Evolutionary conservation across 2,888 invertebrate species (phyloP), one percentile per base, ranked within the genome.

Genomic region (Sinelater perroti): DNA sequence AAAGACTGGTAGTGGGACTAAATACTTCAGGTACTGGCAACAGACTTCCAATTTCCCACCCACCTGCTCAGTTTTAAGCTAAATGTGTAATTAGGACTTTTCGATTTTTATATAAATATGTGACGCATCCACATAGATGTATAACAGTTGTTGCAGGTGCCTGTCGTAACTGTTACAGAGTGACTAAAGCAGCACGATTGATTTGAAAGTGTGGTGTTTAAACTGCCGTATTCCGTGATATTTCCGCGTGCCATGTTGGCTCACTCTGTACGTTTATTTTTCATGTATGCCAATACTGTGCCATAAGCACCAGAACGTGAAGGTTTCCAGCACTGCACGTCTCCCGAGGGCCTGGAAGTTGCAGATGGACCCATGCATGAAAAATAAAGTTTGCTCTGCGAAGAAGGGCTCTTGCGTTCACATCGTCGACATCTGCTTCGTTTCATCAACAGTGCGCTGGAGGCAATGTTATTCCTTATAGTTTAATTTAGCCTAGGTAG

Each of bases 1-100:
- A 57, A 56, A 57, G 57, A 57, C 57, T 57, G 57, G 57, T 51
- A 46, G 53, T 52, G 57, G 57, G 57, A 57, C 52, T 57, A 52
- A 51, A 52, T 47, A 51, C 38, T 20, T 20, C 52, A 53, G 20
- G 40, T 52, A 47, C 52, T 47, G 33, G 14, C 40, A 57, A 57
- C 57, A 51, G 20, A 33, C 13, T 35, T 47, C n/a, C n/a, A n/a
- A n/a, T n/a, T n/a, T n/a, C n/a, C n/a, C n/a, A n/a, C n/a, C n/a
- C n/a, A n/a, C n/a, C n/a, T n/a, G n/a, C n/a, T n/a, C n/a, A n/a
- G n/a, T n/a, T n/a, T n/a, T n/a, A n/a, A n/a, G n/a, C n/a, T 44
- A 14, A 52, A 53, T 16, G 40, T 20, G 10, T n/a, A n/a, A n/a
- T n/a, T n/a, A n/a, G n/a, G n/a, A n/a, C n/a, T n/a, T n/a, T n/a